Evolutionary conservation across 2,888 invertebrate species (phyloP).

Genomic region (Cryptocephalus primarius): DNA sequence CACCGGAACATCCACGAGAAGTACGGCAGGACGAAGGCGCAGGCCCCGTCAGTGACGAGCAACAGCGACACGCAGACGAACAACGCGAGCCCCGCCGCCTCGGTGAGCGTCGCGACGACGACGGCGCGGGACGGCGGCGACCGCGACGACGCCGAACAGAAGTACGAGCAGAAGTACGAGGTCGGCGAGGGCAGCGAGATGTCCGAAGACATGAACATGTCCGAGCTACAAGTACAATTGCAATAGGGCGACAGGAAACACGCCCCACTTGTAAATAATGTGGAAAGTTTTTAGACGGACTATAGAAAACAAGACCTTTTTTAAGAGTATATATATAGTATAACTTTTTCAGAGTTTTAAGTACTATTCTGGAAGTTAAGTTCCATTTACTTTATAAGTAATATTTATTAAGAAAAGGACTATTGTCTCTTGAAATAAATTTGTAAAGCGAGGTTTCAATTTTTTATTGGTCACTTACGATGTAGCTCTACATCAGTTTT

Average conservation of each 20-base stretch:
- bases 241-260: slow-evolving; percentile 19
- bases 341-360: too few species aligned
- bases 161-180: slow-evolving; percentile 31
- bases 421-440: too few species aligned
- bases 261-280: too few species aligned
- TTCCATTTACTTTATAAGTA: too few species aligned
- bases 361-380: too few species aligned
- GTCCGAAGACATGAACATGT: slow-evolving; percentile 34
- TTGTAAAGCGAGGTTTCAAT: too few species aligned
- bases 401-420: too few species aligned
- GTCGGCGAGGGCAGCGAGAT: slow-evolving; percentile 25
- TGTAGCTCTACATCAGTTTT: too few species aligned
- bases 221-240: slow-evolving; percentile 34
- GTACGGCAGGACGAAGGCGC: slow-evolving; percentile 54
- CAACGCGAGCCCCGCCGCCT: slow-evolving; percentile 15
- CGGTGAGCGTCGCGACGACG: slow-evolving; percentile 13
- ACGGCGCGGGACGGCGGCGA: slow-evolving; percentile 17
- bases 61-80: slow-evolving; percentile 18
- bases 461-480: too few species aligned
- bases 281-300: neutral
- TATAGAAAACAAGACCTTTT: too few species aligned
- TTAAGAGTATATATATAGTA: too few species aligned
- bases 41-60: slow-evolving; percentile 19
- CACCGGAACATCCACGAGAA: slow-evolving; percentile 83
- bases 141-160: slow-evolving; percentile 28